Percentiles rank a stretch among this genome's conserved stretches.
phyloP scores from a whole-genome alignment of 1,140 invertebrate genomes.

The Drosophila triauraria region DNA sequence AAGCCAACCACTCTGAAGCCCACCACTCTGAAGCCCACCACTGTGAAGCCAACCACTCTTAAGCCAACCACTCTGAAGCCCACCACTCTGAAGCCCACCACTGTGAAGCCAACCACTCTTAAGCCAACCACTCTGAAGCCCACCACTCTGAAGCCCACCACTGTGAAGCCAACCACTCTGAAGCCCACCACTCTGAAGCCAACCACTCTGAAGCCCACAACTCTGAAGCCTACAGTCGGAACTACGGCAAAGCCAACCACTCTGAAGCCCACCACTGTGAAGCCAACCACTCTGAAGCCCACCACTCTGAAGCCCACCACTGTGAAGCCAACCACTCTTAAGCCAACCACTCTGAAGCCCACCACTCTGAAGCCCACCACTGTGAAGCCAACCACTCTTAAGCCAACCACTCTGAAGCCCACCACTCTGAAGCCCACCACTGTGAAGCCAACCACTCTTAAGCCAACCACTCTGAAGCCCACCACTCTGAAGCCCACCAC shows the following conservation, averaged over 20 bases:
- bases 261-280: background rate
- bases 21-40: conserved; percentile 1
- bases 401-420: too few species aligned
- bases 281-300: background rate
- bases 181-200: background rate
- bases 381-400: too few species aligned
- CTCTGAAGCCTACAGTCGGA: background rate
- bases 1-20: too few species aligned
- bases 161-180: conserved; percentile 10
- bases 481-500: conserved; percentile 10
- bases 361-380: conserved; percentile 12
- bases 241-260: conserved; percentile 20
- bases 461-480: background rate
- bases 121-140: conserved; percentile 1
- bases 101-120: background rate
- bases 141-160: too few species aligned
- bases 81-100: conserved; percentile 9
- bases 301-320: conserved; percentile 20
- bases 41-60: conserved; percentile 5
- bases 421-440: conserved; percentile 2
- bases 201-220: conserved; percentile 1
- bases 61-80: conserved; percentile 1
- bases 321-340: too few species aligned
- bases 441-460: conserved; percentile 5
- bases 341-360: background rate